Percentiles rank a stretch among this genome's conserved stretches.
phyloP scores from a whole-genome alignment of 2,113 vertebrate genomes.

The Rana temporaria region DNA sequence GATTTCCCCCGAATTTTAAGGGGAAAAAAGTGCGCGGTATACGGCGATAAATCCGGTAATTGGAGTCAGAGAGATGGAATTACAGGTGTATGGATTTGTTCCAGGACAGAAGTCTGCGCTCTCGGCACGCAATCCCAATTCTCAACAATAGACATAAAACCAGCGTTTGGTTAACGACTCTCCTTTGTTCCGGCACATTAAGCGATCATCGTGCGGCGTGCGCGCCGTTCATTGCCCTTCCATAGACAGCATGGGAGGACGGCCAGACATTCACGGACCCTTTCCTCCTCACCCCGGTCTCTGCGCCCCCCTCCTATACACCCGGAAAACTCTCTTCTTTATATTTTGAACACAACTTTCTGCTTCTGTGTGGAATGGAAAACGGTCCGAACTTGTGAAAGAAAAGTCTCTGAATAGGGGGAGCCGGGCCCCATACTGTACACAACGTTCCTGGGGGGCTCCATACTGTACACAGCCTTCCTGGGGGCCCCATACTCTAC shows the following conservation, averaged over 20 bases:
- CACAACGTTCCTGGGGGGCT: too few species aligned
- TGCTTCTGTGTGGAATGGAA: too few species aligned
- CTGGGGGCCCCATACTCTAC: too few species aligned
- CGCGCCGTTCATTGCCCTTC: slow-evolving; percentile 25
- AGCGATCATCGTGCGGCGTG: slow-evolving; percentile 20
- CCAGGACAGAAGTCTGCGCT: slow-evolving; percentile 42
- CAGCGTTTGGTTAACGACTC: slow-evolving; percentile 45
- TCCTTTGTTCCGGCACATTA: slow-evolving; percentile 55
- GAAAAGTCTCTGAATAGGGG: too few species aligned
- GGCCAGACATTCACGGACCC: slow-evolving; percentile 16
- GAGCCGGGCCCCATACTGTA: too few species aligned
- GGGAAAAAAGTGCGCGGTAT: too few species aligned
- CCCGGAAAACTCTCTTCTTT: too few species aligned
- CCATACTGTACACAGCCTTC: too few species aligned
- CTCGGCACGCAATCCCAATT: slow-evolving; percentile 27
- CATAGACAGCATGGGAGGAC: slow-evolving; percentile 14
- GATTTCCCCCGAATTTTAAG: too few species aligned
- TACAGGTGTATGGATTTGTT: slow-evolving; percentile 53
- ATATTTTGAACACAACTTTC: too few species aligned
- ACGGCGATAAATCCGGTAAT: too few species aligned
- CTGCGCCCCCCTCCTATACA: neutral
- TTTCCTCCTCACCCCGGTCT: slow-evolving; percentile 15
- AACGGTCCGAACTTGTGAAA: too few species aligned
- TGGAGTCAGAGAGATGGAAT: slow-evolving; percentile 35
- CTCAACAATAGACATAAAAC: slow-evolving; percentile 41